Evolutionary conservation across 2,797 vertebrate species (phyloP).

Genomic region (Champsocephalus esox): DNA sequence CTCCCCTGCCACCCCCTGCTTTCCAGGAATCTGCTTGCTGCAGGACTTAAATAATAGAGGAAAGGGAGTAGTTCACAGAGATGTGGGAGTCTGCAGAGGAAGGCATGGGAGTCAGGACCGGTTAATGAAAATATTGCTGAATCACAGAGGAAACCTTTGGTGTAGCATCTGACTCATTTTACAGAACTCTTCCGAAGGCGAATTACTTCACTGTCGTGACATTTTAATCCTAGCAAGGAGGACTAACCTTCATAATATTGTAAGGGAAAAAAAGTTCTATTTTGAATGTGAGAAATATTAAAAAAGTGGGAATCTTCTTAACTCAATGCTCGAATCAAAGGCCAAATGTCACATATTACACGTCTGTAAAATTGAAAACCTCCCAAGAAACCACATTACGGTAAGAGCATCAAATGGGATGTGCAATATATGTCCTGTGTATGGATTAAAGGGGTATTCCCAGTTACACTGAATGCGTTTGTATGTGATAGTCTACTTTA

Average conservation of each 20-base stretch:
- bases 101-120: slow-evolving; percentile 10
- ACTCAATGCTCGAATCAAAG: neutral
- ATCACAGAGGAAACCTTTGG: slow-evolving; percentile 7
- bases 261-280: slow-evolving; percentile 11
- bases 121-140: slow-evolving; percentile 46
- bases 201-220: slow-evolving; percentile 24
- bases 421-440: no score
- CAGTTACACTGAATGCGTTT: slow-evolving; percentile 1
- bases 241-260: slow-evolving; percentile 14
- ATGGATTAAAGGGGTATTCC: neutral
- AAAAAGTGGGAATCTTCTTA: slow-evolving; percentile 21
- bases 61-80: slow-evolving; percentile 32
- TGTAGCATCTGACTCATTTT: slow-evolving; percentile 30
- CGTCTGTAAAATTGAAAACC: no score
- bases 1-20: slow-evolving; percentile 49
- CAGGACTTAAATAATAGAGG: slow-evolving; percentile 61
- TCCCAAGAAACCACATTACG: no score
- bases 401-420: no score
- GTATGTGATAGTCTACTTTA: slow-evolving; percentile 18
- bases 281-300: neutral
- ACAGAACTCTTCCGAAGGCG: neutral
- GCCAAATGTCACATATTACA: no score
- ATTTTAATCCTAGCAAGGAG: slow-evolving; percentile 16
- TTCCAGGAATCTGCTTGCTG: slow-evolving; percentile 72
- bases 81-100: slow-evolving; percentile 44